phyloP scores from a whole-genome alignment of 2,888 invertebrate genomes.

The Epiblema foenella region DNA sequence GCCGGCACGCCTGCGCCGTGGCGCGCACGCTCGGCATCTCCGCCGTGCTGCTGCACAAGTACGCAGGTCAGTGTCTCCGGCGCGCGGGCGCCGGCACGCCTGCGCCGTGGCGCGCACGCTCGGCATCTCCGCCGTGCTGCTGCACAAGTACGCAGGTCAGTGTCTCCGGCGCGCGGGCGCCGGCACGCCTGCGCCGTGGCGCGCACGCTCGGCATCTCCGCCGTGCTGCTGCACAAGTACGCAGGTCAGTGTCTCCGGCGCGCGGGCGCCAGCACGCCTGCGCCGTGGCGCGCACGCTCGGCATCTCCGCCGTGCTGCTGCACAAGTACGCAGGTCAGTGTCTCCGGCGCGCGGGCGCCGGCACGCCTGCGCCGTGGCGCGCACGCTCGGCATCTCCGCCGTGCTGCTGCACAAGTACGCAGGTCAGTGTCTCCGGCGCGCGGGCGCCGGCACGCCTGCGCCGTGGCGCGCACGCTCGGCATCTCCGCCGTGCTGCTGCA shows the following conservation, averaged over 20 bases:
- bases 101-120: constrained; percentile 96
- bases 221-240: constrained; percentile 97
- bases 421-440: constrained; percentile 99
- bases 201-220: constrained; percentile 92
- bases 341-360: constrained; percentile 99
- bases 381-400: constrained; percentile 93
- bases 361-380: constrained; percentile 98
- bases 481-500: constrained; percentile 96
- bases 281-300: constrained; percentile 95
- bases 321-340: constrained; percentile 99
- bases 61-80: too few relatives aligned
- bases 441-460: constrained; percentile 99
- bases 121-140: constrained; percentile 93
- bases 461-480: constrained; percentile 95
- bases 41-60: constrained; percentile 97
- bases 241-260: too few relatives aligned
- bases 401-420: constrained; percentile 98
- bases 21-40: constrained; percentile 94
- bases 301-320: constrained; percentile 94
- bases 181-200: constrained; percentile 99
- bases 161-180: constrained; percentile 99
- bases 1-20: constrained; percentile 99
- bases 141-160: constrained; percentile 99
- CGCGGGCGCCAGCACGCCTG: constrained; percentile 99
- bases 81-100: constrained; percentile 99